Conservation (phyloP, 2,888 invertebrate genomes). For the Brachycybe producta region DNA sequence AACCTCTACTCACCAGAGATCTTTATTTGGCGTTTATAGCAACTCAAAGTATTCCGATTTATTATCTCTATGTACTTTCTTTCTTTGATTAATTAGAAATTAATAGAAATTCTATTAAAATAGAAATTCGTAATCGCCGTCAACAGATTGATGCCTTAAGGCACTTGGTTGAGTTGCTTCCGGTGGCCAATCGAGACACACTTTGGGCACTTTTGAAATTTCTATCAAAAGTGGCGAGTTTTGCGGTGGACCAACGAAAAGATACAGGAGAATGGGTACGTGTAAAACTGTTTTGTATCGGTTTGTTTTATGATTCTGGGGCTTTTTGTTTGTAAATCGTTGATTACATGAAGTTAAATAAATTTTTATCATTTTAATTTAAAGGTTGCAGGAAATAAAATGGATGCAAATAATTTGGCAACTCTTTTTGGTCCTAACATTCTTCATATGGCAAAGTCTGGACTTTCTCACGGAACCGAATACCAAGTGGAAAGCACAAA, state of each 20-base stretch:
- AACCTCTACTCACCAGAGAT: conserved; percentile 76
- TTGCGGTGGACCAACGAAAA: conserved; percentile 51
- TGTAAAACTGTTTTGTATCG: too few relatives aligned
- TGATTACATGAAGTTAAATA: too few relatives aligned
- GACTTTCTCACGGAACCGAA: conserved; percentile 33
- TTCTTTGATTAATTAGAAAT: not conserved
- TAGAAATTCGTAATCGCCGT: conserved; percentile 68
- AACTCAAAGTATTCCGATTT: conserved; percentile 61
- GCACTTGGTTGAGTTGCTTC: conserved; percentile 70
- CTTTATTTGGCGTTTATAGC: conserved; percentile 79
- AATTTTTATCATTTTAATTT: too few relatives aligned
- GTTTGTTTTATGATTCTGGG: not conserved
- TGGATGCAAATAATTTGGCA: conserved; percentile 84
- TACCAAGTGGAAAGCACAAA: conserved; percentile 38
- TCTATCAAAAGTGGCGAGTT: conserved; percentile 58
- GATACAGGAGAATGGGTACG: conserved; percentile 35
- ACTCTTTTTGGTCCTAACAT: conserved; percentile 89
- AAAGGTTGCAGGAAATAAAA: conserved; percentile 70
- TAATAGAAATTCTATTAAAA: not conserved
- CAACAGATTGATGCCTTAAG: conserved; percentile 71
- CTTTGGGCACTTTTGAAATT: conserved; percentile 68
- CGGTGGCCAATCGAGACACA: conserved; percentile 78
- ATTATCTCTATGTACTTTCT: not conserved
- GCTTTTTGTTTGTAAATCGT: not conserved
- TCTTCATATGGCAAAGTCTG: conserved; percentile 60